Evolutionary conservation across 2,888 invertebrate genomes (phyloP).

Genomic region (Drosophila borealis): DNA sequence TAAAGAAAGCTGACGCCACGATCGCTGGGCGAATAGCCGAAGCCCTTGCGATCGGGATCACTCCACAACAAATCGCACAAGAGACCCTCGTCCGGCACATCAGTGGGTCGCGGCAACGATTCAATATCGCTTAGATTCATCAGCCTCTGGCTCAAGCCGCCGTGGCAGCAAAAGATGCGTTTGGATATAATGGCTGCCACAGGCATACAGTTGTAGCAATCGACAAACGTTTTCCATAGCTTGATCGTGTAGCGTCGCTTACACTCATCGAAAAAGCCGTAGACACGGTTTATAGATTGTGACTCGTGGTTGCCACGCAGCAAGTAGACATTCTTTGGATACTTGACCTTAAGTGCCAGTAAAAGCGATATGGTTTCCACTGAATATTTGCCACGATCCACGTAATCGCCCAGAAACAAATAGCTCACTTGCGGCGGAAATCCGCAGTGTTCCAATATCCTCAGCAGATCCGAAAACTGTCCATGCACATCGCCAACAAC

Average conservation of each 20-base stretch:
- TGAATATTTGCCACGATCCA: conserved; percentile 50
- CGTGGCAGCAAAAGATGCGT: conserved; percentile 90
- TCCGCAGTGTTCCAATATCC: conserved; percentile 26
- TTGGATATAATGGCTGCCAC: conserved; percentile 96
- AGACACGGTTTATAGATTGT: conserved; percentile 97
- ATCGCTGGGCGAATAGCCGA: conserved; percentile 99
- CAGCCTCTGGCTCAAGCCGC: conserved; percentile 93
- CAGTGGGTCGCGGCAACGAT: conserved; percentile 97
- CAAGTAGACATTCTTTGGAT: conserved; percentile 33
- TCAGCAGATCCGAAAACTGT: conserved; percentile 44
- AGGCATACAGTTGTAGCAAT: conserved; percentile 88
- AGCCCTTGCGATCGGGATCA: conserved; percentile 96
- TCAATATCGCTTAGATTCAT: conserved; percentile 98
- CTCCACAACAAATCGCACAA: conserved; percentile 98
- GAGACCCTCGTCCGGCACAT: conserved; percentile 97
- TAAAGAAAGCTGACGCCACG: conserved; percentile 46
- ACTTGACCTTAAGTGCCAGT: conserved; percentile 36
- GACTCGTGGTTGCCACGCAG: conserved; percentile 87
- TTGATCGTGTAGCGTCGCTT: conserved; percentile 96
- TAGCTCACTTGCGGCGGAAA: conserved; percentile 34
- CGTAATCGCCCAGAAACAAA: conserved; percentile 55
- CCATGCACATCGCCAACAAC: conserved; percentile 52
- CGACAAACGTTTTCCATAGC: conserved; percentile 99
- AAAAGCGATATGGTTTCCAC: conserved; percentile 47
- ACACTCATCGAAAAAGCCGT: conserved; percentile 97